phyloP scores from a whole-genome alignment of 2,888 invertebrate species.

The Zeuzera pyrina region DNA sequence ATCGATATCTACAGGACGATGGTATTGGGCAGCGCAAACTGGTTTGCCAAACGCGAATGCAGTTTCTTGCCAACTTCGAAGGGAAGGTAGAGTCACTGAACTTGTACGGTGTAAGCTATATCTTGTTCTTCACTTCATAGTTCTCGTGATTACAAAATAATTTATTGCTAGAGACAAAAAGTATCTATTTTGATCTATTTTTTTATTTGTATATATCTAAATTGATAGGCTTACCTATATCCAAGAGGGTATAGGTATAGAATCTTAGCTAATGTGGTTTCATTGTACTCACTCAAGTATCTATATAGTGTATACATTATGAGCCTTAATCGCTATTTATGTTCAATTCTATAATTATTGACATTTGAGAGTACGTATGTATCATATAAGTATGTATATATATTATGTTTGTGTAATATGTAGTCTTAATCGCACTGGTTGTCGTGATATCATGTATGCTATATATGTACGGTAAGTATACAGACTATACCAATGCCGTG shows the following conservation, averaged over 20 bases:
- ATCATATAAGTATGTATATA: background rate
- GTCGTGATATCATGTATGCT: no score
- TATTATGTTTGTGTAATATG: background rate
- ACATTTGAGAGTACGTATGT: background rate
- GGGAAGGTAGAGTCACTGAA: slow-evolving; percentile 66
- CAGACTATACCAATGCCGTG: no score
- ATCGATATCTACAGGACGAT: slow-evolving; percentile 30
- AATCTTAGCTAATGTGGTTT: no score
- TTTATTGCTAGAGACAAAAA: slow-evolving; percentile 40
- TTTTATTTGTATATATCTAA: no score
- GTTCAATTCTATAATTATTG: background rate
- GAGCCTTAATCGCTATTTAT: no score
- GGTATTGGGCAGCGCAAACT: slow-evolving; percentile 62
- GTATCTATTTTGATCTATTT: no score
- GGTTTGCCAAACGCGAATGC: slow-evolving; percentile 59
- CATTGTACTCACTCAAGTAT: no score
- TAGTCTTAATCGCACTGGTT: no score
- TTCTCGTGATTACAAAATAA: slow-evolving; percentile 62
- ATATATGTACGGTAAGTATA: no score
- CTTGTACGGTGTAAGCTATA: slow-evolving; percentile 58
- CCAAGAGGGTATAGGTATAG: no score
- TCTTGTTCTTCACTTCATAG: slow-evolving; percentile 59
- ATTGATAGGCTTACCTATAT: no score
- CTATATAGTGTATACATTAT: no score
- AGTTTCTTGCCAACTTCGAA: slow-evolving; percentile 61